Evolutionary conservation across 1,140 invertebrate species (phyloP).

Genomic region (Eumeta japonica): DNA sequence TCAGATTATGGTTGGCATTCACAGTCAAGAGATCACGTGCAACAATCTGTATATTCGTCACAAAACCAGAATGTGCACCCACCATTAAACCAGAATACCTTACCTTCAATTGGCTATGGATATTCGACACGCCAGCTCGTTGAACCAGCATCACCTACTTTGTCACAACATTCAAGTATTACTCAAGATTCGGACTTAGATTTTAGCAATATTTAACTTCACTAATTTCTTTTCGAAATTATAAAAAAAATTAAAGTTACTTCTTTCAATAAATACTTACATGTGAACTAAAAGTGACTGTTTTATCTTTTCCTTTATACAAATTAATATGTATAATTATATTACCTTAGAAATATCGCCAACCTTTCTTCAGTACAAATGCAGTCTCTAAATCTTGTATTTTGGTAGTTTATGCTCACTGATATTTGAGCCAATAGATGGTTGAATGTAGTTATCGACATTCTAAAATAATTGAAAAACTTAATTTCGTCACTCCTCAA

Average conservation of each 20-base stretch:
- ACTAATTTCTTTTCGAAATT: too few relatives aligned
- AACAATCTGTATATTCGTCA: too few relatives aligned
- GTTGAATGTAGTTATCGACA: constrained; percentile 4
- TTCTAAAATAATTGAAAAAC: too few relatives aligned
- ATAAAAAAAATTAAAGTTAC: background rate
- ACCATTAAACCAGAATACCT: constrained; percentile 1
- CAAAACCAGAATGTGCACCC: background rate
- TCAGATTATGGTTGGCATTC: too few relatives aligned
- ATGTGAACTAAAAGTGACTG: background rate
- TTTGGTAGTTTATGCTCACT: too few relatives aligned
- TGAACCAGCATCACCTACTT: constrained; percentile 1
- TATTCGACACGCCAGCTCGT: background rate
- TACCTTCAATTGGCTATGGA: background rate
- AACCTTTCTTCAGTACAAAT: constrained; percentile 2
- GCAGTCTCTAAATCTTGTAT: constrained; percentile 4
- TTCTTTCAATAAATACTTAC: constrained; percentile 1
- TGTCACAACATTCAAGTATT: background rate
- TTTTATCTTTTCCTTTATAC: too few relatives aligned
- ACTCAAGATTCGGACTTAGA: too few relatives aligned
- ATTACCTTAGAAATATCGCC: constrained; percentile 1
- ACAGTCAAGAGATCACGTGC: too few relatives aligned
- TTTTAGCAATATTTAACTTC: too few relatives aligned
- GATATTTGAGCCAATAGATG: constrained; percentile 4
- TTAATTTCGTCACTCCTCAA: too few relatives aligned
- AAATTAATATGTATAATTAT: too few relatives aligned